Evolutionary conservation across 1,140 invertebrate genomes (phyloP).

Genomic region (Trichonephila inaurata): DNA sequence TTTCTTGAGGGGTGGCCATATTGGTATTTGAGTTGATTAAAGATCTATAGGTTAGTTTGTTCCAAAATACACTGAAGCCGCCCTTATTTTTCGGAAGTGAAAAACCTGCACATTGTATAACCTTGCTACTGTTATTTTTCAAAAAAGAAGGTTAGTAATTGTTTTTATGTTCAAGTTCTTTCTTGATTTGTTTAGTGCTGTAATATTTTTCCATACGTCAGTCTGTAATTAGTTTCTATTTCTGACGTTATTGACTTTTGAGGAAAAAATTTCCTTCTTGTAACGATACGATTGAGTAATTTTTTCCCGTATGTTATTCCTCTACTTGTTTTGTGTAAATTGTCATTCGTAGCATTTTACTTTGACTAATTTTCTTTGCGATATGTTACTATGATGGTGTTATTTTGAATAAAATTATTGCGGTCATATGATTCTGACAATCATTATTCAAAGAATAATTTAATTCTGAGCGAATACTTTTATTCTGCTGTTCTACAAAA

Average conservation of each 20-base stretch:
- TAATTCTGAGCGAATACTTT: not conserved
- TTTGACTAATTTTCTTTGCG: not conserved
- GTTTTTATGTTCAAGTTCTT: not conserved
- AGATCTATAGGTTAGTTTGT: not conserved
- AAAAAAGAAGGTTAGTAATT: not conserved
- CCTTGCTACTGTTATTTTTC: not conserved
- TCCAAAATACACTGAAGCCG: not conserved
- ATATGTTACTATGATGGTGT: not conserved
- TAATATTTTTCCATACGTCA: slow-evolving; percentile 33
- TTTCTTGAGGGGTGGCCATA: slow-evolving; percentile 52
- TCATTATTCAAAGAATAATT: not conserved
- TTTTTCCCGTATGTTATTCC: not conserved
- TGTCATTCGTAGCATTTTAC: not conserved
- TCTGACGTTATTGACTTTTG: slow-evolving; percentile 8
- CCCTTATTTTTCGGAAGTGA: not conserved
- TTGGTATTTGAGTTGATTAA: slow-evolving; percentile 53
- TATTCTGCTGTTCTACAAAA: not conserved
- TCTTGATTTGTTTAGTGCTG: not conserved
- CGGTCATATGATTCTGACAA: slow-evolving; percentile 31
- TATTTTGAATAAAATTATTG: slow-evolving; percentile 1
- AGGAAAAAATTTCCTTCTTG: slow-evolving; percentile 31
- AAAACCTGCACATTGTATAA: not conserved
- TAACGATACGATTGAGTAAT: not conserved
- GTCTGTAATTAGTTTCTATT: slow-evolving; percentile 46
- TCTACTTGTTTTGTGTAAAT: not conserved